A percentile compares a stretch with the other conserved stretches of the same genome.
These are phyloP conservation scores for Motacilla alba DNA, from an alignment of 2,113 vertebrate genomes.

Conservation along the genomic window DNA sequence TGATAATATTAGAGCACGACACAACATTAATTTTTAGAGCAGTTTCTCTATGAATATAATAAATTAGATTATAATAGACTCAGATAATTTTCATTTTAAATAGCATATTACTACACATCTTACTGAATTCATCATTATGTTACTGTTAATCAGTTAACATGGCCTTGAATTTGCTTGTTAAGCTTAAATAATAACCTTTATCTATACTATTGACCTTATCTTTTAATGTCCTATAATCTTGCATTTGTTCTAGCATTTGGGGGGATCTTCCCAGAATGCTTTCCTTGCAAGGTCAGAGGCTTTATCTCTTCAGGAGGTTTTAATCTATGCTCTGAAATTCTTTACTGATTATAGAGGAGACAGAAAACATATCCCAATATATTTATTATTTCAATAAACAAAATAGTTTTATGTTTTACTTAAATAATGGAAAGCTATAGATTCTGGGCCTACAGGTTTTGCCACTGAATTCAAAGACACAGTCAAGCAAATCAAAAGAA, in stretches of 20 bases:
- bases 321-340: background rate
- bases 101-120: background rate
- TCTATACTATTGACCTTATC: background rate
- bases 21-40: conserved; percentile 8
- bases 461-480: background rate
- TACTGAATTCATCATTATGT: conserved; percentile 9
- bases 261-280: background rate
- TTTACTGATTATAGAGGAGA: background rate
- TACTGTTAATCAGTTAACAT: conserved; percentile 11
- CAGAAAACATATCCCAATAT: background rate
- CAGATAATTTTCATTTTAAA: background rate
- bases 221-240: background rate
- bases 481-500: background rate
- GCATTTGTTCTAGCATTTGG: background rate
- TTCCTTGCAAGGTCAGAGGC: background rate
- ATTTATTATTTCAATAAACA: background rate
- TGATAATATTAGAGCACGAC: background rate
- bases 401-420: background rate
- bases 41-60: conserved; percentile 6
- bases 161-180: background rate
- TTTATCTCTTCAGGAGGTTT: background rate
- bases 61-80: conserved; percentile 7
- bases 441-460: background rate
- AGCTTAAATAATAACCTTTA: background rate
- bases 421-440: background rate